These are phyloP conservation scores for Peromyscus polionotus DNA, from an alignment of 2,113 vertebrate genomes.

Conservation along the genomic window DNA sequence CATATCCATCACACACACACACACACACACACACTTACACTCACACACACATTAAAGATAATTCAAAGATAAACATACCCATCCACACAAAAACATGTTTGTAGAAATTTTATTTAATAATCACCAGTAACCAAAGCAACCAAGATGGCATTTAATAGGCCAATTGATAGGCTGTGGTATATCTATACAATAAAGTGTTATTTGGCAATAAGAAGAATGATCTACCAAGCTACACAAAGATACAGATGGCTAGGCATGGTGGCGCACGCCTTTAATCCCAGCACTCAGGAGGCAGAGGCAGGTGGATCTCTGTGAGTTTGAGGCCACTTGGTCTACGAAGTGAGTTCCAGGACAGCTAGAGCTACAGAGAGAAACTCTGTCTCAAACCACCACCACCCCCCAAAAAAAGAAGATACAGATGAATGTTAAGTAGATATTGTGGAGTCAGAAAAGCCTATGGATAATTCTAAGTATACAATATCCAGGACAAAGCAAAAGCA, in stretches of 20 bases:
- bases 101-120: not conserved
- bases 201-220: not conserved
- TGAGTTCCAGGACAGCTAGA: not conserved
- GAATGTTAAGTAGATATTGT: not conserved
- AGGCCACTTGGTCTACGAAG: not conserved
- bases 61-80: not conserved
- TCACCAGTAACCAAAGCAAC: not conserved
- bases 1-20: not conserved
- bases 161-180: not conserved
- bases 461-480: not conserved
- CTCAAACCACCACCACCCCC: not conserved
- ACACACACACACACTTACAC: not conserved
- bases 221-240: not conserved
- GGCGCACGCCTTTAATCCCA: not conserved
- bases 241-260: not conserved
- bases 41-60: not conserved
- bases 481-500: not conserved
- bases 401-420: not conserved
- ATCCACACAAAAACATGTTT: not conserved
- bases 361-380: not conserved
- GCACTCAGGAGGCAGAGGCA: not conserved
- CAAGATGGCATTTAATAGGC: not conserved
- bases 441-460: not conserved
- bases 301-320: not conserved
- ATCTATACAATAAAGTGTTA: not conserved